Base-by-base conservation (phyloP, 1,140 invertebrate species). In the Pogonomyrmex barbatus region DNA sequence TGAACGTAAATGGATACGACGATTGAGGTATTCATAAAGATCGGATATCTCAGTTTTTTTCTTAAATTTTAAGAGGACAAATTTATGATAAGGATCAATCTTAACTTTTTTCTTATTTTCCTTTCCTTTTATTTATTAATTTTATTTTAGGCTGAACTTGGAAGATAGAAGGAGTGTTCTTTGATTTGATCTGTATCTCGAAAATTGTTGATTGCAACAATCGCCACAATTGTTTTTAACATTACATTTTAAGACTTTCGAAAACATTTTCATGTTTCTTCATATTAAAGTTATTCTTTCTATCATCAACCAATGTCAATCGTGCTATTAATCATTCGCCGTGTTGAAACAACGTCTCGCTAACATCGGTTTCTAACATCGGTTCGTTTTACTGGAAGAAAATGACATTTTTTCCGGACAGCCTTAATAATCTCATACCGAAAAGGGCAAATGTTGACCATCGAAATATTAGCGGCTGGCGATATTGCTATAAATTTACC, bases 391-490 rank as follows among this genome's bases (percentile, higher is more conserved):
- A 4, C 12, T 9, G 54, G n/a, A 50, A 75, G 62, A 79, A 75
- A 83, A 60, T 12, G 42, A 79, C 4, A 14, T 42, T 83, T 50
- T 47, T 54, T 17, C 3, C 68, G 56, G 54, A 73, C 54, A 75
- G 42, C 42, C 30, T 83, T 73, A 73, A 83, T 83, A 83, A 83
- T 83, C 79, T 83, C 33, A 9, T n/a, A 45, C 68, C 54, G 24
- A 75, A 73, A 39, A 33, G 42, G 54, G 30, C 42, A 60, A 73
- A 83, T 83, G 68, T 60, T 47, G 42, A 42, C 45, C 42, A 12
- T 75, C 68, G 62, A 82, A 82, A 73, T 42, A 17, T 73, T 82
- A 71, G 79, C 24, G 67, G n/a, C 54, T 9, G 6, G 17, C 54
- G 12, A 83, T 83, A 83, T 75, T 62, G 79, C 14, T 58, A 62